Evolutionary conservation across 2,797 vertebrate species (phyloP).

Genomic region (Euthynnus affinis): DNA sequence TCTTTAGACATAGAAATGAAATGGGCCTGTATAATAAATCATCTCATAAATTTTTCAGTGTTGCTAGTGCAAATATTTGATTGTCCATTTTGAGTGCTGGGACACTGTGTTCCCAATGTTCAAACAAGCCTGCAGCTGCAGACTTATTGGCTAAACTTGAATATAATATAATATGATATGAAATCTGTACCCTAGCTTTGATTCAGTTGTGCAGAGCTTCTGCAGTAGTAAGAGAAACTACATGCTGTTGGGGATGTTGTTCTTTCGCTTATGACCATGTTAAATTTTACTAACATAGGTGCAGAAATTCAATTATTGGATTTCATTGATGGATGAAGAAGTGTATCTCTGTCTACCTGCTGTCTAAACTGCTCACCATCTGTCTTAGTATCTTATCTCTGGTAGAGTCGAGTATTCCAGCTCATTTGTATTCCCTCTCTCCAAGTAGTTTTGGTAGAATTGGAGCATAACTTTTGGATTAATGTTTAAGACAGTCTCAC

Average conservation of each 20-base stretch:
- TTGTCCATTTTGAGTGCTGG: background rate
- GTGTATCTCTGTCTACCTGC: background rate
- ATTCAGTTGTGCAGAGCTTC: too few species aligned
- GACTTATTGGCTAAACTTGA: background rate
- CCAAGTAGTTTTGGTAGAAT: too few species aligned
- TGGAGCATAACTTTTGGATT: too few species aligned
- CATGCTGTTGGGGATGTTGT: background rate
- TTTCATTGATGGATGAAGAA: background rate
- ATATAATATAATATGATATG: too few species aligned
- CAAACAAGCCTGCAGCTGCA: background rate
- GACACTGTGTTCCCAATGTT: background rate
- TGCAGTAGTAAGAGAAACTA: too few species aligned
- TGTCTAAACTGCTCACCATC: background rate
- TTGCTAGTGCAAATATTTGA: slow-evolving; percentile 37
- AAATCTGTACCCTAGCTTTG: background rate
- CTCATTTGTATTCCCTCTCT: too few species aligned
- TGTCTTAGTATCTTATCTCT: too few species aligned
- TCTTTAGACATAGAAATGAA: slow-evolving; percentile 9
- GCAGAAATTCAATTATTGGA: background rate
- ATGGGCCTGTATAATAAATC: background rate
- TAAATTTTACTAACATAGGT: background rate
- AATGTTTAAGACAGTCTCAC: slow-evolving; percentile 1
- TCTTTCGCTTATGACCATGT: background rate
- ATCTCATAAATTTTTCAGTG: background rate
- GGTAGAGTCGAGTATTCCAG: too few species aligned